Percentiles rank a stretch among this genome's conserved stretches.
phyloP scores from a whole-genome alignment of 2,113 vertebrate species.

The Ginglymostoma cirratum region DNA sequence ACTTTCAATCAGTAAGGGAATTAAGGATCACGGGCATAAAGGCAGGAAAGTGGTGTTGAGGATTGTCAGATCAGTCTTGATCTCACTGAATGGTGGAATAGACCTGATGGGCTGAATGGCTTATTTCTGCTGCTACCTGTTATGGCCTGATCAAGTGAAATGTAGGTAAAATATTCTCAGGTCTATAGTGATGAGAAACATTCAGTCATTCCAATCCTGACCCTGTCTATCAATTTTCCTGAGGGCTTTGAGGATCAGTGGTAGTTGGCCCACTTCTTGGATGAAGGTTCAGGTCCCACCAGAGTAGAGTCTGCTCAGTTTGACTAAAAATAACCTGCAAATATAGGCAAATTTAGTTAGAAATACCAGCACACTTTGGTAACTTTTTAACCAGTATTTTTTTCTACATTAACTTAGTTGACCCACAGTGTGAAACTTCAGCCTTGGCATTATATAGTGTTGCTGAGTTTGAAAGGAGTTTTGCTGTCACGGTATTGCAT shows the following conservation, averaged over 20 bases:
- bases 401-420: neutral
- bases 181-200: neutral
- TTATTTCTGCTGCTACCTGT: too few species aligned
- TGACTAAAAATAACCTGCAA: too few species aligned
- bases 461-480: neutral
- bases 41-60: too few species aligned
- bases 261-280: too few species aligned
- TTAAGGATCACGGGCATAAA: too few species aligned
- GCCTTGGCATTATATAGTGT: neutral
- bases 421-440: neutral
- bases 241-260: neutral
- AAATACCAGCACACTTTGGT: neutral
- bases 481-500: neutral
- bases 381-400: neutral
- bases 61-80: too few species aligned
- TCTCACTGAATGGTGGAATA: too few species aligned
- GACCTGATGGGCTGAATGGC: too few species aligned
- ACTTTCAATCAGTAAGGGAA: too few species aligned
- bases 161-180: neutral
- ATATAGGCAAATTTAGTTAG: neutral
- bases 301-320: too few species aligned
- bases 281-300: too few species aligned
- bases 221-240: neutral
- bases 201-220: neutral
- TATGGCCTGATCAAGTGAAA: neutral